Percentiles rank a stretch among this genome's conserved stretches.
These are phyloP conservation scores for Oxyruncus cristatus DNA, from an alignment of 2,113 vertebrate species.

Conservation along the genomic window DNA sequence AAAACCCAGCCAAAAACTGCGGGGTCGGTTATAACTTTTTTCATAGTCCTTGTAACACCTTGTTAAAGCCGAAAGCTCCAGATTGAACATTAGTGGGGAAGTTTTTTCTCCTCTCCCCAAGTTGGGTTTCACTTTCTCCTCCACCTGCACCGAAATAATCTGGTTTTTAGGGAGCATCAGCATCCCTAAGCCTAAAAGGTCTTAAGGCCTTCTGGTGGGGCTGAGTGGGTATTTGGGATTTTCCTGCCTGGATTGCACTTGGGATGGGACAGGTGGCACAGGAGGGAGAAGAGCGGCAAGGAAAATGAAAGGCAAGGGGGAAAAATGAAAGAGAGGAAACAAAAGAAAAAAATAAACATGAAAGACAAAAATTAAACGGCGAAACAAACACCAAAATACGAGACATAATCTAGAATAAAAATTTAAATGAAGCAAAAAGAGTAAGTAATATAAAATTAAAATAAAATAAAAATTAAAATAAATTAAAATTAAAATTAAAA, in stretches of 20 bases:
- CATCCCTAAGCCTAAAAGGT: not conserved
- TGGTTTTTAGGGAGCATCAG: not conserved
- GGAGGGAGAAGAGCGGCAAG: not conserved
- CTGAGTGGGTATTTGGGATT: not conserved
- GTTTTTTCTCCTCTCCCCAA: not conserved
- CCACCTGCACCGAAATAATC: not conserved
- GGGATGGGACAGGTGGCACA: not conserved
- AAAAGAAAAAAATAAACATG: accelerated
- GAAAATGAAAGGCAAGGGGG: not conserved
- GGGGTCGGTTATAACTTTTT: conserved; percentile 43
- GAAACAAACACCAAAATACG: not conserved
- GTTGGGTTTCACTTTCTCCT: not conserved
- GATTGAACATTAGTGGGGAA: not conserved
- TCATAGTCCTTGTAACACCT: conserved; percentile 69
- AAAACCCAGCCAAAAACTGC: conserved; percentile 29
- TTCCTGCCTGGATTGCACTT: not conserved
- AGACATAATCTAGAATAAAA: not conserved
- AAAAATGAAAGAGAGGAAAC: not conserved
- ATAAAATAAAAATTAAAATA: not conserved
- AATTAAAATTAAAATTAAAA: not conserved
- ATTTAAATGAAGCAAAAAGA: not conserved
- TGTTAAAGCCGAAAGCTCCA: conserved; percentile 70
- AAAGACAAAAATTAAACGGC: not conserved
- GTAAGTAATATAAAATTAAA: not conserved
- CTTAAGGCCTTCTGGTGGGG: not conserved